A percentile compares a stretch with the other conserved stretches of the same genome.
Evolutionary conservation across 2,888 invertebrate genomes (phyloP).

Genomic region (Eristalis tenax): DNA sequence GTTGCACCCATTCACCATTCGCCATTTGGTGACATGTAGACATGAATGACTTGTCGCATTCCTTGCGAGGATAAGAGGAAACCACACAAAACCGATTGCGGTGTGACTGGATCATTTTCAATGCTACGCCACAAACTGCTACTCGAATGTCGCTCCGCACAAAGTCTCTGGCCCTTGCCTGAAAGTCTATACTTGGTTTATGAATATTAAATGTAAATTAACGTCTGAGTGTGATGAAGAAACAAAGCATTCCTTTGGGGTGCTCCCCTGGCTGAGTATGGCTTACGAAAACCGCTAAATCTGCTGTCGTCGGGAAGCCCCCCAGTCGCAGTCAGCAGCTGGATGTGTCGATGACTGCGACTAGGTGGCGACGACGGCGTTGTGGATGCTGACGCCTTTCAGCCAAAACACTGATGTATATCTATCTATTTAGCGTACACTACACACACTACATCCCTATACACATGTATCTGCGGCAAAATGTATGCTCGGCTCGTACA

Average conservation of each 20-base stretch:
- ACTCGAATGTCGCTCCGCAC: conserved; percentile 51
- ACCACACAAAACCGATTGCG: conserved; percentile 64
- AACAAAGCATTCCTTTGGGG: conserved; percentile 58
- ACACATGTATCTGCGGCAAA: not conserved
- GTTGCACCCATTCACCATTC: conserved; percentile 35
- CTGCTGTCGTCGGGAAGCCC: not conserved
- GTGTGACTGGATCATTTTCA: conserved; percentile 53
- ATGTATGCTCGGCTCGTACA: conserved; percentile 61
- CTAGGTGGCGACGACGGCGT: conserved; percentile 4
- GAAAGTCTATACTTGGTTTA: conserved; percentile 27
- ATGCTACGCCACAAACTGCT: conserved; percentile 64
- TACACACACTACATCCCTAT: not conserved
- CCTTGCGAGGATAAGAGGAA: conserved; percentile 49
- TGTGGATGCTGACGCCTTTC: conserved; percentile 38
- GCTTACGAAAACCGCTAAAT: conserved; percentile 51
- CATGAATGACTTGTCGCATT: conserved; percentile 58
- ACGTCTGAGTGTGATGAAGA: conserved; percentile 46
- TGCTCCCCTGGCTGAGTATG: conserved; percentile 2
- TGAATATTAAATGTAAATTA: conserved; percentile 67
- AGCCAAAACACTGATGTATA: conserved; percentile 63
- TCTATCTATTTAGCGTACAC: conserved; percentile 60
- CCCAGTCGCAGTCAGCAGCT: conserved; percentile 32
- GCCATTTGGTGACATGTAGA: conserved; percentile 39
- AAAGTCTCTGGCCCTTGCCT: conserved; percentile 35
- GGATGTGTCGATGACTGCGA: conserved; percentile 27